These are phyloP conservation scores for Ischnus inquisitorius DNA, from an alignment of 2,888 invertebrate genomes.

Conservation along the genomic window DNA sequence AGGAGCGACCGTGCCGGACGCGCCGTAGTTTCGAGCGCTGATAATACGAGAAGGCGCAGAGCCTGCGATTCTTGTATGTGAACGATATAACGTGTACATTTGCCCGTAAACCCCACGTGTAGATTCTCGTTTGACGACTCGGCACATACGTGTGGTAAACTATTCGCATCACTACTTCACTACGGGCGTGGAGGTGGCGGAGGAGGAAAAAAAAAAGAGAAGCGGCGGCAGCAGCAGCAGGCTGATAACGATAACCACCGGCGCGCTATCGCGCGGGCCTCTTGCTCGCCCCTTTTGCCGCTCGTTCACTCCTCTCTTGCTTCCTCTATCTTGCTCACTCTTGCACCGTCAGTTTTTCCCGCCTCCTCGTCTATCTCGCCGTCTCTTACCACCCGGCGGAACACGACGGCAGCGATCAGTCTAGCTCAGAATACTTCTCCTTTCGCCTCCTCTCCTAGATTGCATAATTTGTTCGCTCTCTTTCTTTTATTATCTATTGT, in stretches of 20 bases:
- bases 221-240: constrained; percentile 67
- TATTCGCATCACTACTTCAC: constrained; percentile 27
- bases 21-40: constrained; percentile 47
- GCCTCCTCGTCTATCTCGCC: constrained; percentile 58
- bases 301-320: constrained; percentile 64
- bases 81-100: constrained; percentile 3
- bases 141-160: constrained; percentile 55
- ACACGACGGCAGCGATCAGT: constrained; percentile 55
- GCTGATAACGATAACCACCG: constrained; percentile 80
- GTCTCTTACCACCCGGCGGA: constrained; percentile 65
- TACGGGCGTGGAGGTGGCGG: constrained; percentile 36
- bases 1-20: constrained; percentile 67
- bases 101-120: constrained; percentile 53
- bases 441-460: constrained; percentile 59
- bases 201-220: constrained; percentile 71
- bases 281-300: constrained; percentile 59
- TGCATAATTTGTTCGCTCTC: constrained; percentile 70
- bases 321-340: constrained; percentile 38
- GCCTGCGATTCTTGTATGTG: constrained; percentile 25
- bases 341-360: constrained; percentile 21
- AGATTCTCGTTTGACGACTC: constrained; percentile 80
- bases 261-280: constrained; percentile 73
- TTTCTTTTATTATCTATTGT: constrained; percentile 57
- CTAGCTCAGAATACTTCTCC: constrained; percentile 59
- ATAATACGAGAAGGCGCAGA: constrained; percentile 67